Evolutionary conservation across 2,113 vertebrate genomes (phyloP).

Genomic region (Egretta garzetta): DNA sequence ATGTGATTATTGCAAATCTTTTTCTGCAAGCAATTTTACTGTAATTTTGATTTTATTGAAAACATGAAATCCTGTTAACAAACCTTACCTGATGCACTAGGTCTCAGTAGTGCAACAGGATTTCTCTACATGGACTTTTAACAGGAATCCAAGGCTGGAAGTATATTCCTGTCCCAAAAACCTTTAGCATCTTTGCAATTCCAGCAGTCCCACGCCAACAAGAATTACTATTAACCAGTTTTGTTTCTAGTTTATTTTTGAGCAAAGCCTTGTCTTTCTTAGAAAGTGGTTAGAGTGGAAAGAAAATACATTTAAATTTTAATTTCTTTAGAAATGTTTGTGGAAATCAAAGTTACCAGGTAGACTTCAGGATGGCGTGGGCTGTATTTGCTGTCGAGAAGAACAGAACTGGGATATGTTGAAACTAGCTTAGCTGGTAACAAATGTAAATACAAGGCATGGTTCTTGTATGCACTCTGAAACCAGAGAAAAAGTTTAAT

Average conservation of each 20-base stretch:
- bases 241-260: background rate
- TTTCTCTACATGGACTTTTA: background rate
- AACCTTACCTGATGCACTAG: background rate
- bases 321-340: background rate
- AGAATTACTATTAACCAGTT: background rate
- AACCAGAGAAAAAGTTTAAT: background rate
- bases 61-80: background rate
- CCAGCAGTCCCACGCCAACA: background rate
- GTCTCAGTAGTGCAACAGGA: background rate
- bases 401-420: background rate
- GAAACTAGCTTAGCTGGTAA: conserved; percentile 1
- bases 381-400: background rate
- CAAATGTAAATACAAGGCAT: background rate
- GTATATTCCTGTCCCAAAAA: background rate
- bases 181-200: background rate
- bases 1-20: background rate
- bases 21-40: background rate
- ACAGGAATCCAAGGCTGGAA: background rate
- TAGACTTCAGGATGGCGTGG: background rate
- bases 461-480: background rate
- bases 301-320: background rate
- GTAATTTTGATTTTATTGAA: background rate
- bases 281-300: background rate
- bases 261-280: background rate
- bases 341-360: background rate